phyloP scores from a whole-genome alignment of 2,113 vertebrate species.

The Callipepla squamata region DNA sequence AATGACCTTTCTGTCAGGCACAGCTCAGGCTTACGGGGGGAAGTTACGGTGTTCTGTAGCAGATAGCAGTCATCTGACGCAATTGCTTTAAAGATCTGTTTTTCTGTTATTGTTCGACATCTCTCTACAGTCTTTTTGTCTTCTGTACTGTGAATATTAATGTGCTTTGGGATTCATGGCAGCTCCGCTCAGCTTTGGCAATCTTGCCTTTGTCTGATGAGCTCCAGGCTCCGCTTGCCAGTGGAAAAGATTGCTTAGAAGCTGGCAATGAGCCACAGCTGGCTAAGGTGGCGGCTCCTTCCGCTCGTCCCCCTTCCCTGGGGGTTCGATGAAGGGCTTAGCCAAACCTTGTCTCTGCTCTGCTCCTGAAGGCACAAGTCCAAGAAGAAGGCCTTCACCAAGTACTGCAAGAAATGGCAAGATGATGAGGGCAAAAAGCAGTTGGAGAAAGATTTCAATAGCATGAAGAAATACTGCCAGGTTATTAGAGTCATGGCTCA shows the following conservation, averaged over 20 bases:
- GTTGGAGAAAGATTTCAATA: constrained; percentile 93
- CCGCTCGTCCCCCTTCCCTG: constrained; percentile 56
- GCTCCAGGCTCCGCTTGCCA: constrained; percentile 96
- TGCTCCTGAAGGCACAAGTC: constrained; percentile 94
- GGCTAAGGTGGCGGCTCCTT: constrained; percentile 65
- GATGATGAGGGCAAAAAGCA: constrained; percentile 98
- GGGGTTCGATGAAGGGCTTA: constrained; percentile 79
- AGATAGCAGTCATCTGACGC: not conserved
- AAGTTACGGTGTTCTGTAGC: not conserved
- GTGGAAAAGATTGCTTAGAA: constrained; percentile 93
- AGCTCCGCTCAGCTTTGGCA: constrained; percentile 93
- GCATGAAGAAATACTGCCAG: constrained; percentile 99
- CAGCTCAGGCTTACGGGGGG: not conserved
- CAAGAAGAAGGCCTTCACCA: constrained; percentile 99
- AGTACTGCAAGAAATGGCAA: constrained; percentile 99
- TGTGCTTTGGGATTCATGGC: constrained; percentile 69
- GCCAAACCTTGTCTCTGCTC: constrained; percentile 75
- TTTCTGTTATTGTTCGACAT: constrained; percentile 8
- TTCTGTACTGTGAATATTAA: constrained; percentile 48
- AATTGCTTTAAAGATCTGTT: not conserved
- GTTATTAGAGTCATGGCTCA: constrained; percentile 93
- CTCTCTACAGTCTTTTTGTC: constrained; percentile 36
- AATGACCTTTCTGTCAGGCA: rapidly evolving
- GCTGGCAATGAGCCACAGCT: constrained; percentile 89
- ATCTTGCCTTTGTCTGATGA: constrained; percentile 86